Base-by-base conservation (phyloP, 2,797 vertebrate genomes). In the Coreius guichenoti region DNA sequence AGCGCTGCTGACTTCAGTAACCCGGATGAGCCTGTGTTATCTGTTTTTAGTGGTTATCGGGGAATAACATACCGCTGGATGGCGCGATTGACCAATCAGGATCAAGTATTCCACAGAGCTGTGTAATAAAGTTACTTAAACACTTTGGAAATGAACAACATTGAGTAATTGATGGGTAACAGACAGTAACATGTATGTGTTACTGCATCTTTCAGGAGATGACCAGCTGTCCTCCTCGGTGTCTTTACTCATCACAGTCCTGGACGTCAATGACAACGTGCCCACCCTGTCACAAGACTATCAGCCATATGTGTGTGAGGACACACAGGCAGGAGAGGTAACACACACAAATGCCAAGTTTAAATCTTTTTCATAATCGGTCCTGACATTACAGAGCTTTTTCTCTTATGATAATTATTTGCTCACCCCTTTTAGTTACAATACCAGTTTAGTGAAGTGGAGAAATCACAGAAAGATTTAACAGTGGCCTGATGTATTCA, bases 291-390 rank as follows among this genome's bases (percentile, higher is more conserved):
- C 96, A 23, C 93, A 94, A 90, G 89, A 94, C 86, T 98, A 99
- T 90, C 95, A 96, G 91, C 97, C 95, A n/a, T 98, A 95, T 83
- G 96, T 99, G 87, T 99, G 98, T 92, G 97, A 99, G 94, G 96
- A 96, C 88, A 93, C 96, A 54, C 93, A 92, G 87, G 90, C 95
- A 73, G 97, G 97, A 74, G 95, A 98, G 95, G 98, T 97, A 86
- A n/a, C 47, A 63, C 54, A 63, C 61, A 45, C 29, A 5, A 2
- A 58, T 3, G 73, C 19, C 49, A 6, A 49, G 13, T 21, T 68
- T 4, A 11, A 68, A 36, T 21, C 33, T 36, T 21, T 68, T 36
- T 68, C 17, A 68, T 68, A 73, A 61, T 31, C 54, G 0, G 26
- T 73, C 12, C 39, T 21, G 8, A 68, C 61, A 36, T 31, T 21